Base-by-base conservation (phyloP, 2,888 invertebrate genomes). In the Patella ulyssiponensis region DNA sequence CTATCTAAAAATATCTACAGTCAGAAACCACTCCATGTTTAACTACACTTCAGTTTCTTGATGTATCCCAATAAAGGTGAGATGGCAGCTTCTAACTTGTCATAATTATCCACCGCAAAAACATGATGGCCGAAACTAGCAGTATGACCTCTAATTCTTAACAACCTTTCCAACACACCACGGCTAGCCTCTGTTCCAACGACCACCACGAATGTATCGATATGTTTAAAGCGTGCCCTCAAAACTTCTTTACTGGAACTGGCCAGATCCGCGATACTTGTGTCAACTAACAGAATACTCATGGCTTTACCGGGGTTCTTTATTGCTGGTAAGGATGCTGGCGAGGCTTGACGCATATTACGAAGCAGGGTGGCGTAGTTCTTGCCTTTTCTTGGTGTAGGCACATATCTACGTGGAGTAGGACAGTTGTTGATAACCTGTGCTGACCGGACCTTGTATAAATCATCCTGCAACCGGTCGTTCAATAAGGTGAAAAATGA, bases 191-290 rank as follows among this genome's bases (percentile, higher is more conserved):
- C 51, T 12, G 69, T 64, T 64, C 74, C 69, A 44, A 74, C 64
- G n/a, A 58, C 64, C n/a, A 74, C 74, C n/a, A 74, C 51, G 20
- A 74, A 58, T 11, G 69, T 44, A n/a, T 69, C 64, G n/a, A 74
- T 64, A 15, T 23, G 64, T n/a, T 27, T 64, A 69, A 74, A 74
- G 23, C 33, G 20, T 64, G 74, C 74, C 27, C 74, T 69, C n/a
- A 58, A 51, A 15, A 74, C 74, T 58, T 74, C 74, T 7, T 17
- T 74, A 23, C 33, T 58, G 51, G 74, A 17, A 20, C 51, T 58
- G 5, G 58, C 58, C 3, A 64, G 23, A 44, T 74, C 74, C 4
- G 27, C 58, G 27, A 74, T 69, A 4, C 69, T 44, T 33, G 64
- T 69, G 23, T 74, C 51, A 52, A 74, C 64, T 12, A 74, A 56